Evolutionary conservation across 2,797 vertebrate species (phyloP), one percentile per base, ranked within the genome.

Genomic region (Benthosema pterotum): DNA sequence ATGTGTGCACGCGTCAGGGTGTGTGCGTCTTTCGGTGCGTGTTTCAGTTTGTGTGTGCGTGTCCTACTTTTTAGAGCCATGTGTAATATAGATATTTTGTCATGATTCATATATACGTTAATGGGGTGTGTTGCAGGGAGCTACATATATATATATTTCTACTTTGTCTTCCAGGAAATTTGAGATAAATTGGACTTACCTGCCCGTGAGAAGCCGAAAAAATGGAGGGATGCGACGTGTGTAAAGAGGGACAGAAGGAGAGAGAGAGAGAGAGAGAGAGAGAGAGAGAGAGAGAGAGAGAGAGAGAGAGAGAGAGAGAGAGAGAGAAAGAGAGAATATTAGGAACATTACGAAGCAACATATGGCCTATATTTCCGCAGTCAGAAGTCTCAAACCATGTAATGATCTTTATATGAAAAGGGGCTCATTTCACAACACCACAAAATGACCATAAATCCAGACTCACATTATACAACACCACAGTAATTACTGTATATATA

Each of bases 361-460:
- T 54, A 78, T 80, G 78, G 77, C 75, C 64, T 17, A 58, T 79
- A 52, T 88, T 89, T 86, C 66, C 80, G 79, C 79, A 72, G 64
- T 59, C 66, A 78, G 69, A 15, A 67, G 71, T 62, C 78, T 76
- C 57, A 82, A 78, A 78, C 73, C 75, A 75, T 67, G 71, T 82
- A 83, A 85, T 87, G 78, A 87, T 87, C 68, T 88, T 88, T 85
- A 84, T 87, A 74, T 73, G 75, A 86, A 79, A 77, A 74, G 57
- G 61, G 72, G 82, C 78, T 86, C 78, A 82, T 79, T 88, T 80
- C 78, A 83, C 56, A 52, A 67, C 59, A 71, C 83, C 78, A 11
- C 79, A 82, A 70, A 77, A 79, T 75, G 87, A 81, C 86, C 59
- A 66, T 88, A 89, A 89, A 90, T 86, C 82, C 76, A 71, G 68